A percentile compares a stretch with the other conserved stretches of the same genome.
Evolutionary conservation across 2,113 vertebrate species (phyloP).

Genomic region (Esox niger): DNA sequence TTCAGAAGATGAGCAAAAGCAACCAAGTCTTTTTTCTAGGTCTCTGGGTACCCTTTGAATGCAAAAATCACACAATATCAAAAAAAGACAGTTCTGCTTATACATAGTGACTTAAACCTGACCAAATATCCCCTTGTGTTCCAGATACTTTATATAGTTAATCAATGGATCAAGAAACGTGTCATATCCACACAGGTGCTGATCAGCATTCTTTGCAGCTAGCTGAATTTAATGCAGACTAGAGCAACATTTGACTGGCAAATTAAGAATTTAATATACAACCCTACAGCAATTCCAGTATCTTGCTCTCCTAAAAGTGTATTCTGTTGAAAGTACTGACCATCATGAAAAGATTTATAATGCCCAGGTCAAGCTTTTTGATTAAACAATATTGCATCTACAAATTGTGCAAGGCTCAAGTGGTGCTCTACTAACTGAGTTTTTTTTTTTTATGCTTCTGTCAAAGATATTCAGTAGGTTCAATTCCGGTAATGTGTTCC

Average conservation of each 20-base stretch:
- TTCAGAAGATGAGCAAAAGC: conserved; percentile 20
- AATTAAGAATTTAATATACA: conserved; percentile 29
- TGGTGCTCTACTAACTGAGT: conserved; percentile 22
- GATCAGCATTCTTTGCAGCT: conserved; percentile 27
- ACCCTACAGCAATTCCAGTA: conserved; percentile 12
- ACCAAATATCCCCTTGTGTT: conserved; percentile 22
- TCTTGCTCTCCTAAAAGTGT: conserved; percentile 12
- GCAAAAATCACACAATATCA: conserved; percentile 33
- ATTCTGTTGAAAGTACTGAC: conserved; percentile 34
- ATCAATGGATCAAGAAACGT: conserved; percentile 26
- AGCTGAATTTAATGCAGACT: conserved; percentile 28
- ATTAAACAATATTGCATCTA: conserved; percentile 4
- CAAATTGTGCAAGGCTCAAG: conserved; percentile 18
- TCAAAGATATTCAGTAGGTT: conserved; percentile 28
- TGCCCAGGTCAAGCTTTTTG: neutral
- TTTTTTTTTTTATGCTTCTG: conserved; percentile 9
- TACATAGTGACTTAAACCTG: conserved; percentile 11
- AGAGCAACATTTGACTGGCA: conserved; percentile 21
- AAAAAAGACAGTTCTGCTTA: conserved; percentile 9
- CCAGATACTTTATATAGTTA: conserved; percentile 23
- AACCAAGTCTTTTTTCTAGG: conserved; percentile 26
- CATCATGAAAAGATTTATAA: conserved; percentile 26
- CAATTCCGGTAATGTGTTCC: conserved; percentile 24
- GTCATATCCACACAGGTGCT: conserved; percentile 31
- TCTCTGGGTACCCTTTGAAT: conserved; percentile 29